phyloP scores from a whole-genome alignment of 2,888 invertebrate genomes.

The Lucinisca nassula region DNA sequence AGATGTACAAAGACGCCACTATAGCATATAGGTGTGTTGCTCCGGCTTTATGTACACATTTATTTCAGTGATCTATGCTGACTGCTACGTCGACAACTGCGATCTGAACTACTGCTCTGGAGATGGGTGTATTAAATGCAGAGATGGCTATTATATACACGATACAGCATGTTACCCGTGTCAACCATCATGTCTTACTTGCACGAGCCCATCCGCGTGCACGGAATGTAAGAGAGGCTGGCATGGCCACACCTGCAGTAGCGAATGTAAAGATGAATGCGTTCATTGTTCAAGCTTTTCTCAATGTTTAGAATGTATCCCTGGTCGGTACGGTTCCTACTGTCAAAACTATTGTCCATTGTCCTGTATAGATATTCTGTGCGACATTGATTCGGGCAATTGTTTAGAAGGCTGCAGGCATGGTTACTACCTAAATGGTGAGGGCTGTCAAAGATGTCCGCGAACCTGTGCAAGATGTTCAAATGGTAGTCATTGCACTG shows the following conservation, averaged over 20 bases:
- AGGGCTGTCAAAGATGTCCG: neutral
- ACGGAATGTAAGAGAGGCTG: neutral
- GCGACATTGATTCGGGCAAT: neutral
- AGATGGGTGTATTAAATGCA: neutral
- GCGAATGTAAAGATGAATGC: neutral
- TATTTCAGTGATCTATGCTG: too few relatives aligned
- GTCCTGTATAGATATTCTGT: neutral
- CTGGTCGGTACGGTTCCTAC: neutral
- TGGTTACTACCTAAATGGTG: neutral
- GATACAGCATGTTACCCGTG: neutral
- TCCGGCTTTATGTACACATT: too few relatives aligned
- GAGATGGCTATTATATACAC: neutral
- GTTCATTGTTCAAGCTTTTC: neutral
- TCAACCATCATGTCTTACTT: neutral
- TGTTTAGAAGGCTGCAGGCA: neutral
- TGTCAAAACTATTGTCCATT: neutral
- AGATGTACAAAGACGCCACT: too few relatives aligned
- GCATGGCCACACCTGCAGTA: neutral
- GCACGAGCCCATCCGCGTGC: neutral
- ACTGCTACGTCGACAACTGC: neutral
- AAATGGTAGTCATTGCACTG: neutral
- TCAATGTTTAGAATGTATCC: neutral
- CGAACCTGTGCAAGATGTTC: neutral
- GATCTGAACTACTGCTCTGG: neutral
- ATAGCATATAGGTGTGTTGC: too few relatives aligned